Conservation (phyloP, 2,113 vertebrate genomes). For the Lasiurus cinereus region DNA sequence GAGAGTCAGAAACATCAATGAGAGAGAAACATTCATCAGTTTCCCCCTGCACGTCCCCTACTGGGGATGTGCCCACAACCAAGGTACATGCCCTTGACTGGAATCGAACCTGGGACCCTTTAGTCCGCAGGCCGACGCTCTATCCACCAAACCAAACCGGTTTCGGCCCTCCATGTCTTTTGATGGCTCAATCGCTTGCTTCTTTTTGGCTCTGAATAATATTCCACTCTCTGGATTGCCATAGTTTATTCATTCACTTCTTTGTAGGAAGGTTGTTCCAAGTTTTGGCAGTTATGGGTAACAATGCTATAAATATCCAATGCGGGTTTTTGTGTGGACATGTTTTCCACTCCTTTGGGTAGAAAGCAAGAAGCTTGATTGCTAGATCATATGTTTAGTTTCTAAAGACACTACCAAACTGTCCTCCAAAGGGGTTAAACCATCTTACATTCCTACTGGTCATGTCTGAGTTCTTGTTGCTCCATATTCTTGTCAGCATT, state of each 20-base stretch:
- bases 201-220: constrained; percentile 27
- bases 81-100: too few species aligned
- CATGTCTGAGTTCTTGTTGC: neutral
- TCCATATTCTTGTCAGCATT: neutral
- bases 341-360: neutral
- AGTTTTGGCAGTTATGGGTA: neutral
- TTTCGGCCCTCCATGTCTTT: neutral
- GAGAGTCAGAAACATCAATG: too few species aligned
- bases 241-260: neutral
- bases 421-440: neutral
- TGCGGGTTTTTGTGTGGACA: neutral
- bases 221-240: neutral
- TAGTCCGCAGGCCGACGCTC: too few species aligned
- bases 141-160: too few species aligned
- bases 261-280: neutral
- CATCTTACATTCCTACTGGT: neutral
- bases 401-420: neutral
- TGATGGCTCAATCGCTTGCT: neutral
- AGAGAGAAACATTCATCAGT: too few species aligned
- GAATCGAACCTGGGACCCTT: too few species aligned
- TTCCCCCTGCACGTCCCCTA: too few species aligned
- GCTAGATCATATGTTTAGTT: neutral
- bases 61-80: too few species aligned
- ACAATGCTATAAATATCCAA: neutral
- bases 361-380: neutral